Conservation (phyloP, 2,888 invertebrate species). For the Athripsodes cinereus region DNA sequence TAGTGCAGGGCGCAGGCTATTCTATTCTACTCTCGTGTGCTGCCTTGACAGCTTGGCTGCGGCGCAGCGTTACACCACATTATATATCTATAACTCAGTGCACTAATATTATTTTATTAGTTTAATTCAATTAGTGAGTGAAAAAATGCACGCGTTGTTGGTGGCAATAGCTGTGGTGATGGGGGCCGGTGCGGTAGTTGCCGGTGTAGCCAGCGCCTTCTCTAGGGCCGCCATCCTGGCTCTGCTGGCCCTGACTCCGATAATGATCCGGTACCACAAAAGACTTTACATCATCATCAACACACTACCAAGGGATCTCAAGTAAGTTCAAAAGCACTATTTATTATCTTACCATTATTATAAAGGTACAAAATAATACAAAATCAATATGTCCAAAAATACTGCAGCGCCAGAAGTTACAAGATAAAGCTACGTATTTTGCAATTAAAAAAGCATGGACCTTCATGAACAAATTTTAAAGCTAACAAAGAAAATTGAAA, state of each 20-base stretch:
- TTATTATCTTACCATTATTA: too few species aligned
- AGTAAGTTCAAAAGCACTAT: constrained; percentile 47
- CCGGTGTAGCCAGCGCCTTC: constrained; percentile 53
- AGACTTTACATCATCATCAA: constrained; percentile 57
- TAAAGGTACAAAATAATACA: too few species aligned
- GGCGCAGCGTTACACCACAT: background rate
- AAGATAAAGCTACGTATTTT: too few species aligned
- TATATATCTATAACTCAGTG: too few species aligned
- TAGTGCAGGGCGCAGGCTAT: too few species aligned
- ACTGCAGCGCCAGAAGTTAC: too few species aligned
- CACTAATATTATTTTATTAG: constrained; percentile 26
- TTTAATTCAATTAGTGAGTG: constrained; percentile 28
- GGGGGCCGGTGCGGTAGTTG: constrained; percentile 51
- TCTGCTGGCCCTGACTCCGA: constrained; percentile 47
- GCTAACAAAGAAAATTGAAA: too few species aligned
- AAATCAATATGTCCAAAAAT: too few species aligned
- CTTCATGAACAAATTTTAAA: too few species aligned
- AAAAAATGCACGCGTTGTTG: constrained; percentile 47
- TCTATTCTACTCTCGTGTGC: too few species aligned
- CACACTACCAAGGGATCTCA: constrained; percentile 60
- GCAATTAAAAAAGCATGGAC: too few species aligned
- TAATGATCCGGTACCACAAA: constrained; percentile 51
- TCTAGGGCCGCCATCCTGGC: constrained; percentile 70
- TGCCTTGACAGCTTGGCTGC: background rate
- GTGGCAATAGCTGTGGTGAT: constrained; percentile 48